Evolutionary conservation across 2,113 vertebrate genomes (phyloP).

Genomic region (Nipponia nippon): DNA sequence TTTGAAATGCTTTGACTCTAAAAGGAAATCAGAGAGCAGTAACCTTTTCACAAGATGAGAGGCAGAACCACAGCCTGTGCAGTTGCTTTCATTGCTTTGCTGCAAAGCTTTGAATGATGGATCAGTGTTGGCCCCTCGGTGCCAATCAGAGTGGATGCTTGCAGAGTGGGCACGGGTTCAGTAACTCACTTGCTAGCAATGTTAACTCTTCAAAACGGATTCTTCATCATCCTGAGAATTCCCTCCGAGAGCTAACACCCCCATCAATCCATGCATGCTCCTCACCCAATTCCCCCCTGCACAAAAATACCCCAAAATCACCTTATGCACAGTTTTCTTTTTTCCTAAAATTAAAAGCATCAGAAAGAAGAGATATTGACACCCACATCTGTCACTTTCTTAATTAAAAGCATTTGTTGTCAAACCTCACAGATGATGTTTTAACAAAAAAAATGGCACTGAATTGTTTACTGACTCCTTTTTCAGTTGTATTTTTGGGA

Average conservation of each 20-base stretch:
- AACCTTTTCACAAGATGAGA: conserved; percentile 13
- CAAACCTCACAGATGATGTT: not conserved
- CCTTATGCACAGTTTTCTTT: not conserved
- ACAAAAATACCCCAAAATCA: not conserved
- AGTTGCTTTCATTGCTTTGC: not conserved
- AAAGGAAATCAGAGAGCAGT: not conserved
- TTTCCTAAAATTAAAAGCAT: not conserved
- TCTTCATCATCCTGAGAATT: not conserved
- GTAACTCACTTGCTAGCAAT: not conserved
- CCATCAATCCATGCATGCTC: not conserved
- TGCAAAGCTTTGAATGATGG: not conserved
- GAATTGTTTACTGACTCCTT: not conserved
- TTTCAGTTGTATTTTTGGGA: not conserved
- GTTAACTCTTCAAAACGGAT: not conserved
- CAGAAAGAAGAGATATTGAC: not conserved
- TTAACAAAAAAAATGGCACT: not conserved
- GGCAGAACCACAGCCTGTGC: not conserved
- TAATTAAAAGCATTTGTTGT: not conserved
- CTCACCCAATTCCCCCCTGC: not conserved
- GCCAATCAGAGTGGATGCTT: not conserved
- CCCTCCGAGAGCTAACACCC: not conserved
- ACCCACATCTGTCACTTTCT: not conserved
- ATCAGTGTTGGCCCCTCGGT: not conserved
- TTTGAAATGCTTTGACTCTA: not conserved
- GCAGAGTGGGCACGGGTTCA: not conserved